A percentile compares a stretch with the other conserved stretches of the same genome.
Conservation (phyloP, 2,888 invertebrate genomes). For the Agriopis marginaria region DNA sequence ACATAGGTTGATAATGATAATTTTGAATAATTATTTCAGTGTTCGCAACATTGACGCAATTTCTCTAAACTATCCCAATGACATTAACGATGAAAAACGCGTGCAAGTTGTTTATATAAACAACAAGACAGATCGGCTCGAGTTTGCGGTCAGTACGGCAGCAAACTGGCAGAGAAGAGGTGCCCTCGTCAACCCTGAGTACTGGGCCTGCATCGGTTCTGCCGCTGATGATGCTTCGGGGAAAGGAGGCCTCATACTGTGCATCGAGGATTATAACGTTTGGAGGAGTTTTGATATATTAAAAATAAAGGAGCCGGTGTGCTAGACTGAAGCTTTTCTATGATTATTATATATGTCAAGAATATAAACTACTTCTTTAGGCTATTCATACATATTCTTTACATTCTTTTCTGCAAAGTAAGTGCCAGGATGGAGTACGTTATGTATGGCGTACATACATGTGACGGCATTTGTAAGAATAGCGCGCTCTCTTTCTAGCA, state of each 20-base stretch:
- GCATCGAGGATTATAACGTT: slow-evolving; percentile 58
- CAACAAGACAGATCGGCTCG: slow-evolving; percentile 54
- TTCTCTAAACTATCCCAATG: slow-evolving; percentile 59
- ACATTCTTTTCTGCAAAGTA: too few species aligned
- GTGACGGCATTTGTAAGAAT: too few species aligned
- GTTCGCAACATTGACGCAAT: slow-evolving; percentile 65
- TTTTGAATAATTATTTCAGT: slow-evolving; percentile 51
- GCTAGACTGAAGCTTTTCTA: slow-evolving; percentile 40
- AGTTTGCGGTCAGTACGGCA: slow-evolving; percentile 68
- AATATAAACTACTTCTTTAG: too few species aligned
- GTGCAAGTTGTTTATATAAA: slow-evolving; percentile 51
- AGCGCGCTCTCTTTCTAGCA: too few species aligned
- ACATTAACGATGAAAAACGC: slow-evolving; percentile 8
- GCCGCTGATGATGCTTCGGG: slow-evolving; percentile 50
- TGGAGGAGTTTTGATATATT: slow-evolving; percentile 70
- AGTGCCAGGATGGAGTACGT: too few species aligned
- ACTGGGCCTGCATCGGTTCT: slow-evolving; percentile 66
- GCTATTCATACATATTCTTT: too few species aligned
- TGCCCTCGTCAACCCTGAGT: slow-evolving; percentile 42
- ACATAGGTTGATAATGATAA: too few species aligned
- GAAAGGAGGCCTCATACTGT: slow-evolving; percentile 60
- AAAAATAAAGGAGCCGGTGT: slow-evolving; percentile 68
- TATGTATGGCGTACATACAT: too few species aligned
- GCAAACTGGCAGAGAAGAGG: slow-evolving; percentile 63
- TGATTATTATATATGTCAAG: background rate